phyloP scores from a whole-genome alignment of 1,140 invertebrate species.

The Linepithema humile region DNA sequence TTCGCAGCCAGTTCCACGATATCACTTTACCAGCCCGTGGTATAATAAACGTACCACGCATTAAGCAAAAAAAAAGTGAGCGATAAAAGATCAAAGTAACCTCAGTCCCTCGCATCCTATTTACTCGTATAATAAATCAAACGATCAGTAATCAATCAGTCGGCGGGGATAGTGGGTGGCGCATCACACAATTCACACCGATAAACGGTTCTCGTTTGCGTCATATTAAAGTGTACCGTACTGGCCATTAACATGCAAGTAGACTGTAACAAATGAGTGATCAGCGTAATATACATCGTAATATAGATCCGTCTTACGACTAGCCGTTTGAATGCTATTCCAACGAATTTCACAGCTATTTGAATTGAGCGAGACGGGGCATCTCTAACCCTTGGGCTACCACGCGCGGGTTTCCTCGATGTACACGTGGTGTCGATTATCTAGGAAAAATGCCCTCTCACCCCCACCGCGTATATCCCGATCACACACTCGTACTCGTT shows the following conservation, averaged over 20 bases:
- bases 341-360: too few species aligned
- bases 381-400: slow-evolving; percentile 50
- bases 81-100: slow-evolving; percentile 69
- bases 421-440: too few species aligned
- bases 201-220: slow-evolving; percentile 47
- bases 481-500: slow-evolving; percentile 15
- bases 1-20: slow-evolving; percentile 84
- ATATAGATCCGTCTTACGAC: slow-evolving; percentile 16
- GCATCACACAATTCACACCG: slow-evolving; percentile 43
- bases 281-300: background rate
- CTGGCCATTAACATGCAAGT: slow-evolving; percentile 66
- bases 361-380: background rate
- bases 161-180: slow-evolving; percentile 14
- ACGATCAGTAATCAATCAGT: slow-evolving; percentile 55
- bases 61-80: slow-evolving; percentile 78
- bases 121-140: slow-evolving; percentile 61
- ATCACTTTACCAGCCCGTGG: slow-evolving; percentile 83
- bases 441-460: too few species aligned
- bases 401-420: slow-evolving; percentile 20
- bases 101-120: slow-evolving; percentile 52
- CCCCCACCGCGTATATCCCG: too few species aligned
- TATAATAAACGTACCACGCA: slow-evolving; percentile 80
- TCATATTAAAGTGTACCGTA: slow-evolving; percentile 44
- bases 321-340: too few species aligned
- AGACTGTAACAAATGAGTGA: slow-evolving; percentile 64